Evolutionary conservation across 2,113 vertebrate genomes (phyloP), one percentile per base, ranked within the genome.

Genomic region (Heterotilapia buettikoferi): DNA sequence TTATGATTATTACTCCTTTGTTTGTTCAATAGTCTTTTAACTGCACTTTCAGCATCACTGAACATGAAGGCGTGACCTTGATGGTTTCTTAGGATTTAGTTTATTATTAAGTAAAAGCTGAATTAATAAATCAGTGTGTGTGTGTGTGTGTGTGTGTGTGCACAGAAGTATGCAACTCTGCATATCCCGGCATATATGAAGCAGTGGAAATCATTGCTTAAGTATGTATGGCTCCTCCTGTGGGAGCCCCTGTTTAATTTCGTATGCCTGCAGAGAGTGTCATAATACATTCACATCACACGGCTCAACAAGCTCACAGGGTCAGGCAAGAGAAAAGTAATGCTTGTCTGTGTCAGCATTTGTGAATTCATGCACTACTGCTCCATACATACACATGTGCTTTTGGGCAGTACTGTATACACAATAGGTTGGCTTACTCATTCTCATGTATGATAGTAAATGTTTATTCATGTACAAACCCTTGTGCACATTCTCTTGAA

Each of bases 261-360:
- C 95, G 88, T 89, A 96, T 95, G 93, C 87, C 91, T 93, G 90
- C 89, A 92, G 91, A 94, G 85, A 89, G 90, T 92, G 95, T 94
- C 95, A 94, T 93, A 93, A 92, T 90, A 94, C 91, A 95, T 96
- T 95, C 93, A 88, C 85, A 93, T 96, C 96, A 96, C 92, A 92
- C 86, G 90, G 90, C 90, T 92, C 93, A 90, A 91, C 91, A 93
- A 93, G 89, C 90, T 93, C 85, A 47, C 83, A 76, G 91, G 91
- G 88, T 92, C 90, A 89, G 84, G 61, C 68, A 38, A 7, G 54
- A 90, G 88, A 86, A 31, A 50, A 84, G 31, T 57, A 73, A 71
- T 40, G 73, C 81, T 33, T 59, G 24, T 84, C n/a, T 91, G 79
- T 29, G 36, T 86, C 38, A 73, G 86, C 24, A 33, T 76, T 54